Evolutionary conservation across 2,113 vertebrate genomes (phyloP), one percentile per base, ranked within the genome.

Genomic region (Sorex araneus): DNA sequence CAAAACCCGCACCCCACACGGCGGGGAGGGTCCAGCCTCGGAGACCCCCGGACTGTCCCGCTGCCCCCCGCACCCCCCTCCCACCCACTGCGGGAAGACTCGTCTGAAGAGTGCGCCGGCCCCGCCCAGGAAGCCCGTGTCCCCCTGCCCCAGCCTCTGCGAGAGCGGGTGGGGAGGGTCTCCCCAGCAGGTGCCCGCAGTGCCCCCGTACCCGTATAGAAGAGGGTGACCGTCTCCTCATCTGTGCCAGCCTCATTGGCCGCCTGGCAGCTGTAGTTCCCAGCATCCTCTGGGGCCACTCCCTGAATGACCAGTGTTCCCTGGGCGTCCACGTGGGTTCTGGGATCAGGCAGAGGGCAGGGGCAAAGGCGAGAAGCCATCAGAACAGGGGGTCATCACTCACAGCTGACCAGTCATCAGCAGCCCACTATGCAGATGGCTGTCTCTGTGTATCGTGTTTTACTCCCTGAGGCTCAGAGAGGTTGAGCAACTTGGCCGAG

Each of bases 221-320:
- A 96, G 90, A 98, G 92, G 12, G 92, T 94, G 91, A 98, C 3
- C 0, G 40, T 83, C 89, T 91, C 96, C 96, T 98, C 97, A 1
- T 98, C 99, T 94, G 95, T 96, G 97, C 99, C 99, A 64, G 98
- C 97, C 3, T 95, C 85, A 2, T 98, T 99, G 96, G 96, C 75
- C 11, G 99, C 99, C 1, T 95, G 91, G 96, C 99, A 99, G 91
- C 98, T 99, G 96, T 99, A 99, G 95, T 98, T 99, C 96, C 99
- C 99, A 82, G 99, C 98, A 96, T 99, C 99, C 97, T 98, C 98
- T n/a, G 98, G 98, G 90, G 97, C 84, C 2, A 99, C 97, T 3
- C 93, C 98, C 84, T 73, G 97, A 90, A 99, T 99, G 96, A 97
- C 97, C 95, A 99, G 97, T 50, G 97, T 97, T 4, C 99, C 99